Conservation (phyloP, 2,888 invertebrate species). For the Stramonita haemastoma region DNA sequence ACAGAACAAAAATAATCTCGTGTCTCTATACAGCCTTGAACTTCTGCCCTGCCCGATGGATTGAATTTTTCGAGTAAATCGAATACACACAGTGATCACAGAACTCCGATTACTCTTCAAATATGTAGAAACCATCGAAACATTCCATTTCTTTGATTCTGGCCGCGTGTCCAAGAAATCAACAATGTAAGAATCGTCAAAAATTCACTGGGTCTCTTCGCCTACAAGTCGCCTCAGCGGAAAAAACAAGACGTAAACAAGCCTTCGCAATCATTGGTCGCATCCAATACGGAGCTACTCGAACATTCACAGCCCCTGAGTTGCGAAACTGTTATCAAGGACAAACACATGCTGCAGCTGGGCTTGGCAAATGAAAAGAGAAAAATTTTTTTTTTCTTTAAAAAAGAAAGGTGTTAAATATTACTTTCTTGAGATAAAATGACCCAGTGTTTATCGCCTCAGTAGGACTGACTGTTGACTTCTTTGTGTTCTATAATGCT, state of each 20-base stretch:
- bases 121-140: conserved; percentile 22
- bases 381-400: too few relatives aligned
- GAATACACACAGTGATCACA: background rate
- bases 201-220: conserved; percentile 30
- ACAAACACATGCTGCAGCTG: conserved; percentile 38
- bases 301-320: conserved; percentile 35
- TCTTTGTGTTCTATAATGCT: background rate
- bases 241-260: conserved; percentile 68
- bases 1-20: conserved; percentile 45
- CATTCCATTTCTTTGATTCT: background rate
- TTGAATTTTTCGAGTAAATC: conserved; percentile 3
- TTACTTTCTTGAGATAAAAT: background rate
- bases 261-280: conserved; percentile 66
- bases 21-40: conserved; percentile 45
- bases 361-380: background rate
- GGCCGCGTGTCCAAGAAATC: background rate
- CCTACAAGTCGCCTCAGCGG: conserved; percentile 38
- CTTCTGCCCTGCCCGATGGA: conserved; percentile 43
- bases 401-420: too few relatives aligned
- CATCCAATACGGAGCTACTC: conserved; percentile 47
- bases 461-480: background rate
- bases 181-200: conserved; percentile 28
- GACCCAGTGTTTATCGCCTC: background rate
- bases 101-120: background rate
- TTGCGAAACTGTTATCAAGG: conserved; percentile 54